Evolutionary conservation across 2,797 vertebrate genomes (phyloP).

Genomic region (Sylvia borin): DNA sequence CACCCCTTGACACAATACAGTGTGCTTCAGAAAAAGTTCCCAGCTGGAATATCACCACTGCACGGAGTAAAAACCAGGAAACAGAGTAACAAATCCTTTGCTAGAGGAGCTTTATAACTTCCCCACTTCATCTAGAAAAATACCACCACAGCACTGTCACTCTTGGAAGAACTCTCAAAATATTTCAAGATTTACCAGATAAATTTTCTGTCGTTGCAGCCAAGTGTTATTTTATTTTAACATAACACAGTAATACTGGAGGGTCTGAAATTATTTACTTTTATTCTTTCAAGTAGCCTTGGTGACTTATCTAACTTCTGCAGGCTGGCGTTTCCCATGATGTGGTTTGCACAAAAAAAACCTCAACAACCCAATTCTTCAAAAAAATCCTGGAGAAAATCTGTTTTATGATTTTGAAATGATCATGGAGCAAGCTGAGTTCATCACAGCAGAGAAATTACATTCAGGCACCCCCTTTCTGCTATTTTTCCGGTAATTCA

Average conservation of each 20-base stretch:
- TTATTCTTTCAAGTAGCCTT: neutral
- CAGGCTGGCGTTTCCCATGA: neutral
- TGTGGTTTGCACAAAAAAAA: neutral
- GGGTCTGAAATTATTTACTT: neutral
- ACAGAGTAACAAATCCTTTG: neutral
- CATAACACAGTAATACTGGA: neutral
- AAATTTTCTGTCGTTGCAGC: neutral
- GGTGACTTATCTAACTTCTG: neutral
- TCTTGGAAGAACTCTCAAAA: neutral
- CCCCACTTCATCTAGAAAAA: neutral
- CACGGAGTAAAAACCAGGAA: neutral
- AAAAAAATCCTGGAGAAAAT: neutral
- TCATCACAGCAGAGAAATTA: neutral
- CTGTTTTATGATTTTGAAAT: neutral
- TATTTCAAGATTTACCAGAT: neutral
- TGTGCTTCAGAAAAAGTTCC: neutral
- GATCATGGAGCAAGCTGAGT: neutral
- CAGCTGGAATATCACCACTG: neutral
- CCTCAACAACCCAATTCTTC: fast-evolving
- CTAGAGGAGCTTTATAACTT: neutral
- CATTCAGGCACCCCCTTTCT: neutral
- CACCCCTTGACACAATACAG: fast-evolving
- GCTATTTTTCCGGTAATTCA: neutral
- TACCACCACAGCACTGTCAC: neutral
- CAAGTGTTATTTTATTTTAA: neutral